phyloP scores from a whole-genome alignment of 2,797 vertebrate genomes.

The Centropyge bicolor region DNA sequence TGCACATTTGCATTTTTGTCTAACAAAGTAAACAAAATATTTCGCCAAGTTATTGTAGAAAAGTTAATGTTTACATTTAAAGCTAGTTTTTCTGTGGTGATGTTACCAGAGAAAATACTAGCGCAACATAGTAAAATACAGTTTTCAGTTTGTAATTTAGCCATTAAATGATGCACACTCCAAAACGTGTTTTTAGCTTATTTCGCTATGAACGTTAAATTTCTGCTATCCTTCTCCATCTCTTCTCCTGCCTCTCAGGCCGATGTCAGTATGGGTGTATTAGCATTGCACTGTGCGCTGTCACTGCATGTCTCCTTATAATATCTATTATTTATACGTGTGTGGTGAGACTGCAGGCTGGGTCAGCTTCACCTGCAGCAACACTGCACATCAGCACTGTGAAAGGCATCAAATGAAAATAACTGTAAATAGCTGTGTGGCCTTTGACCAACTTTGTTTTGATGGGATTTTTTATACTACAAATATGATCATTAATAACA shows the following conservation, averaged over 20 bases:
- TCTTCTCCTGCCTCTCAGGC: background rate
- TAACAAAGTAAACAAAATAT: constrained; percentile 57
- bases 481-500: background rate
- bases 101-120: constrained; percentile 31
- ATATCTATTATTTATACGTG: constrained; percentile 59
- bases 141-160: constrained; percentile 10
- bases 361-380: constrained; percentile 34
- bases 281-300: constrained; percentile 9
- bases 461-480: background rate
- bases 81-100: constrained; percentile 39
- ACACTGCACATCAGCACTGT: constrained; percentile 20
- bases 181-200: background rate
- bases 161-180: constrained; percentile 15
- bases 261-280: background rate
- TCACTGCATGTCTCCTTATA: constrained; percentile 25
- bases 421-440: constrained; percentile 10
- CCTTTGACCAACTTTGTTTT: background rate
- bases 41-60: constrained; percentile 68
- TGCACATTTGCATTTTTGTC: constrained; percentile 77
- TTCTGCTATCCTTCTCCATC: background rate
- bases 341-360: constrained; percentile 30
- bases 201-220: constrained; percentile 3
- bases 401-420: constrained; percentile 7
- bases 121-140: background rate
- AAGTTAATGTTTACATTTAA: constrained; percentile 78